Base-by-base conservation (phyloP, 2,888 invertebrate genomes). In the Lepidochitona cinerea region DNA sequence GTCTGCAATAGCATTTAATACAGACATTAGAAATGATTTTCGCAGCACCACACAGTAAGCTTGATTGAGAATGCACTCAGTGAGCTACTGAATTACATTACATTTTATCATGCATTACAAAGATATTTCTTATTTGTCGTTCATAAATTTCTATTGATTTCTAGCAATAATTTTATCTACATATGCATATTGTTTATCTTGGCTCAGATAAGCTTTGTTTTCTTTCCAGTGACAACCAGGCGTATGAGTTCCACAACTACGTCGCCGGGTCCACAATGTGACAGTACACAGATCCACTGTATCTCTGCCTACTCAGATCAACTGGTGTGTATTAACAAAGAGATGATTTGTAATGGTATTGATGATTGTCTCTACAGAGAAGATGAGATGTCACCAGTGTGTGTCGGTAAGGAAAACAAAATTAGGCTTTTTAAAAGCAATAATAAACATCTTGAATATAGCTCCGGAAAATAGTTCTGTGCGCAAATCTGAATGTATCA, bases 261-360 rank as follows among this genome's bases (percentile, higher is more conserved):
- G 5, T 68, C 54, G 0, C 54, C 59, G 5, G 65, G 74, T 4
- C 54, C 65, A 33, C 71, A 59, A 0, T 80, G 80, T 74, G 77
- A 67, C 2, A 76, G 73, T 59, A 69, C 67, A 26, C 76, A 77
- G 54, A 74, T 81, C 29, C 72, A 75, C 33, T 83, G 83, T 66
- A 65, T 70, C 37, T 72, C 72, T 36, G 33, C 53, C n/a, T 32
- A 26, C 4, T 68, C 64, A 36, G 9, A 49, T 18, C 49, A 66
- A 9, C 73, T 75, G 9, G 59, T 68, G 23, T 85, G 85, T 74
- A 73, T 83, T 5, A 76, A 75, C 53, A 78, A 79, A 33, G 41
- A 71, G n/a, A 71, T 75, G 7, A 77, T 74, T 41, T 85, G 85
- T 79, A 81, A 85, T 72, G 84, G 83, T 0, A 59, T 37, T 0